Base-by-base conservation (phyloP, 2,888 invertebrate genomes). In the Malthinus seriepunctatus region DNA sequence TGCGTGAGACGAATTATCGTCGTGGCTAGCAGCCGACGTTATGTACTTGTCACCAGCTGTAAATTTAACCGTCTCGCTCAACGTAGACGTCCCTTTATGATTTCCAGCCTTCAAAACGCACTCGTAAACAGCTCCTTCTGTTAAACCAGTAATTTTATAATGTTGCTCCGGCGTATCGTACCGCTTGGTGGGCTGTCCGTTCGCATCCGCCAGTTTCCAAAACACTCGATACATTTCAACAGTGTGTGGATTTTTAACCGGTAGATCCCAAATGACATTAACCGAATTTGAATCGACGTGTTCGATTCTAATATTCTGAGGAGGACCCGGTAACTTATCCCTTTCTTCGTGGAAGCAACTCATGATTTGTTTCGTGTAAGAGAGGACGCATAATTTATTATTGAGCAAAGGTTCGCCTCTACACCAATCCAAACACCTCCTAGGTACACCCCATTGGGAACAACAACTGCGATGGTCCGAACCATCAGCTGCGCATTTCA, bases 391-490 rank as follows among this genome's bases (percentile, higher is more conserved):
- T 9, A 84, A 75, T 66, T 83, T 82, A 51, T 86, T 82, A 66
- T 85, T 85, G 4, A 82, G 79, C 32, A 90, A 85, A 0, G 88
- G 81, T 56, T 90, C 90, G 0, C 93, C 93, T 33, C 91, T 85
- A 73, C 94, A 94, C 84, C 93, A 89, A 73, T 93, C 91, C 64
- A 93, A 79, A 74, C 93, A 94, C 66, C 87, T 84, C 33, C 90
- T 83, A 0, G 93, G 91, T 1, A 94, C 92, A 44, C 89, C 88
- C 79, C 86, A 86, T 12, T 88, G 87, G 0, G 89, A 88, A 75
- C 94, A 94, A 73, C 94, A 94, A 62, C 87, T 86, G 39, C 93
- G 83, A 77, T 94, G 94, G 75, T 94, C 93, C 67, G 84, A 88
- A 5, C 88, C 88, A 68, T 89, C 89, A 1, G 93, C 90, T 0